Evolutionary conservation across 2,113 vertebrate genomes (phyloP), one percentile per base, ranked within the genome.

Genomic region (Prinia subflava): DNA sequence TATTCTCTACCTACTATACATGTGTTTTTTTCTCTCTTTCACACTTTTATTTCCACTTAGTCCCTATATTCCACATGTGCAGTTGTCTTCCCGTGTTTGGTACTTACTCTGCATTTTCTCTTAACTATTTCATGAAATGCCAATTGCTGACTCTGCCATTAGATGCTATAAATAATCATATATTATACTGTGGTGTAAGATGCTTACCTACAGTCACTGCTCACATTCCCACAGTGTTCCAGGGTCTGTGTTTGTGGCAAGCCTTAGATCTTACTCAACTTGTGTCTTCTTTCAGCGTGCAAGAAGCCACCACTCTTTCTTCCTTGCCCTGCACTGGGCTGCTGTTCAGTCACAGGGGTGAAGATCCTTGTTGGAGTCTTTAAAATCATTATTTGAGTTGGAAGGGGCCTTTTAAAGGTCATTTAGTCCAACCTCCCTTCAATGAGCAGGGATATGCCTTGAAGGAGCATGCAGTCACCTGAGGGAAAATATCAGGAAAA

Each of bases 291-390:
- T 53, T 49, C 17, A 28, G 7, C 20, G 13, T 70, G 56, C 28
- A 42, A 23, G 16, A 41, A 47, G 14, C 30, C n/a, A n/a, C 23
- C 8, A 3, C 27, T 20, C 35, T 33, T 11, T 41, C 59, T 59
- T 6, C 39, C 62, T 57, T 11, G 9, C 39, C 35, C 9, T 52
- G 60, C 0, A 0, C 31, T 83, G 56, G 23, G 44, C 5, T 2
- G 30, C 65, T 37, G 44, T 10, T 83, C 55, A 52, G 65, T 30
- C 37, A 35, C 10, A 5, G 24, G 10, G 27, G 3, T 20, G 67
- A 55, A 50, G 2, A 2, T 37, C 50, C 7, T 17, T 65, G 13
- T 7, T 70, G 69, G 42, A 59, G 11, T 46, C 33, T 31, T 35
- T 52, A 59, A 27, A 86, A 52, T 46, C 39, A 33, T 8, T 35